Evolutionary conservation across 2,113 vertebrate genomes (phyloP), one percentile per base, ranked within the genome.

Genomic region (Suncus etruscus): DNA sequence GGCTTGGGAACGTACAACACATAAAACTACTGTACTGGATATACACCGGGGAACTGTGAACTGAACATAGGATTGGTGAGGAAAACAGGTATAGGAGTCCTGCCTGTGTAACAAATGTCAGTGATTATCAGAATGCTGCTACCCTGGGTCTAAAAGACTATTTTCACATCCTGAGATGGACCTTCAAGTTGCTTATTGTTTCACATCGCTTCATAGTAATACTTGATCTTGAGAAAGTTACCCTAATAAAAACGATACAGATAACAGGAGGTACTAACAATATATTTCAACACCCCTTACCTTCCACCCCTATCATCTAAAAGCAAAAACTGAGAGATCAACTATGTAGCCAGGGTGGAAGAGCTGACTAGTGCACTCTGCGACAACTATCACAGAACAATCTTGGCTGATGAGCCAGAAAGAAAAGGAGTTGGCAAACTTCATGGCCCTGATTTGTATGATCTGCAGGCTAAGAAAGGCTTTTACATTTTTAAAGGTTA

Each of bases 71-170:
- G 65, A 66, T 25, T 66, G 65, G 10, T 66, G 27, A 12, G 29
- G 11, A 12, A 11, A 29, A 14, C 1, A 1, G 51, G 14, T 1
- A 11, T 50, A 32, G 22, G 15, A 4, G 3, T 31, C 0, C 4
- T 68, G 31, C 73, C 54, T 7, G 25, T 31, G 54, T 50, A 80
- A 45, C 79, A 47, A 8, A 29, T 12, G 24, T 39, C 63, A 39
- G 20, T 0, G 8, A 54, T 45, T 11, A 22, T 0, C 24, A 39
- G 24, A 15, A 16, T 16, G 4, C 27, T 16, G 22, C 15, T 10
- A 3, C 70, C 39, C 25, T 54, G 4, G 8, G 27, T 77, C 4
- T 11, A 65, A 88, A 25, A 66, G 47, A 20, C n/a, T 3, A 0
- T n/a, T 9, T 16, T 89, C 10, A 8, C 5, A 0, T 27, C 12